phyloP scores from a whole-genome alignment of 1,140 invertebrate species.

The Schlechtendalia chinensis region DNA sequence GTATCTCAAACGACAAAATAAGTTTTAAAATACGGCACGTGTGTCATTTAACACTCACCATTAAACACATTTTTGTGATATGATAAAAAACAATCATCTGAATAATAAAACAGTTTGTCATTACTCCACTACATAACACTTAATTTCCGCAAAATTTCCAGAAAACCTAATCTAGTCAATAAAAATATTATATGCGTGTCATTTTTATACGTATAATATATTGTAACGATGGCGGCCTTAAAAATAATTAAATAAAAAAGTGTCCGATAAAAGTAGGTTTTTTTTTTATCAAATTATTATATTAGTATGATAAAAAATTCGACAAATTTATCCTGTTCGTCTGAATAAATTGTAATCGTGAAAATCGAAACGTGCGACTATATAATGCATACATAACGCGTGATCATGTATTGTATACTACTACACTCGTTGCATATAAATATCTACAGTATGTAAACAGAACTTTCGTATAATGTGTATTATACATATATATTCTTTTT shows the following conservation, averaged over 20 bases:
- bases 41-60: not conserved
- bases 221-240: not conserved
- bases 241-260: slow-evolving; percentile 25
- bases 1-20: not conserved
- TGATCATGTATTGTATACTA: not conserved
- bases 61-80: not conserved
- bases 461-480: not conserved
- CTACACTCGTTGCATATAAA: not conserved
- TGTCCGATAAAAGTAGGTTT: slow-evolving; percentile 26
- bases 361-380: not conserved
- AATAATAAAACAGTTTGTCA: slow-evolving; percentile 20
- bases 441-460: not conserved
- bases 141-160: not conserved
- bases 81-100: not conserved
- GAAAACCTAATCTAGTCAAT: slow-evolving; percentile 6
- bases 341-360: not conserved
- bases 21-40: not conserved
- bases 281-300: no score
- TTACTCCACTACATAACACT: not conserved
- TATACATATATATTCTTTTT: not conserved
- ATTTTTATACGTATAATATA: not conserved
- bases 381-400: not conserved
- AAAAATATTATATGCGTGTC: not conserved
- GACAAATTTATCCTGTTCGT: not conserved
- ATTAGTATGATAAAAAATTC: not conserved